phyloP scores from a whole-genome alignment of 1,140 invertebrate genomes.

The Pectinophora gossypiella region DNA sequence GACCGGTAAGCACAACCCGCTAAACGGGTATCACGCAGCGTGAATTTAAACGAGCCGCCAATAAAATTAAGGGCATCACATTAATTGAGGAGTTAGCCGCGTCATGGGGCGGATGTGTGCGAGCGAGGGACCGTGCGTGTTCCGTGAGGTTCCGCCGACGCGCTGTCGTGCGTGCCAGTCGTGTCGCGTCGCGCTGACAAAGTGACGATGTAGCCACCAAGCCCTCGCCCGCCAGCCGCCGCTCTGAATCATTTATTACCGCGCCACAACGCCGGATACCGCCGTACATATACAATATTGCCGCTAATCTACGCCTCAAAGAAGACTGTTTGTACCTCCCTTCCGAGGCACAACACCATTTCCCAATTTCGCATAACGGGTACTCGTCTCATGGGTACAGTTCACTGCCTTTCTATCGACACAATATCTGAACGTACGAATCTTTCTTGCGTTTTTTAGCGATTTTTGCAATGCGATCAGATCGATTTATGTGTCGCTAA shows the following conservation, averaged over 20 bases:
- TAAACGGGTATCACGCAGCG: too few relatives aligned
- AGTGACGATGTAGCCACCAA: not conserved
- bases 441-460: too few relatives aligned
- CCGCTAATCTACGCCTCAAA: not conserved
- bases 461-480: too few relatives aligned
- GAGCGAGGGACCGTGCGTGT: not conserved
- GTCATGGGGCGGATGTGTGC: not conserved
- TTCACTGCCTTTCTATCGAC: too few relatives aligned
- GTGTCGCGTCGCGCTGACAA: not conserved
- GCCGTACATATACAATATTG: not conserved
- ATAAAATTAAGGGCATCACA: not conserved
- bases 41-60: not conserved
- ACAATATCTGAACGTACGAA: too few relatives aligned
- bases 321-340: not conserved
- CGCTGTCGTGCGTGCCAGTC: not conserved
- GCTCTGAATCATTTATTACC: conserved; percentile 4
- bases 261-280: not conserved
- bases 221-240: not conserved
- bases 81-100: not conserved
- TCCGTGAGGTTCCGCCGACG: not conserved
- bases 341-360: too few relatives aligned
- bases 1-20: too few relatives aligned
- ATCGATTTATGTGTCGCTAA: not conserved
- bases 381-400: too few relatives aligned
- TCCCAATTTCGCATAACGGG: too few relatives aligned